Base-by-base conservation (phyloP, 2,797 vertebrate genomes). In the Argya squamiceps region DNA sequence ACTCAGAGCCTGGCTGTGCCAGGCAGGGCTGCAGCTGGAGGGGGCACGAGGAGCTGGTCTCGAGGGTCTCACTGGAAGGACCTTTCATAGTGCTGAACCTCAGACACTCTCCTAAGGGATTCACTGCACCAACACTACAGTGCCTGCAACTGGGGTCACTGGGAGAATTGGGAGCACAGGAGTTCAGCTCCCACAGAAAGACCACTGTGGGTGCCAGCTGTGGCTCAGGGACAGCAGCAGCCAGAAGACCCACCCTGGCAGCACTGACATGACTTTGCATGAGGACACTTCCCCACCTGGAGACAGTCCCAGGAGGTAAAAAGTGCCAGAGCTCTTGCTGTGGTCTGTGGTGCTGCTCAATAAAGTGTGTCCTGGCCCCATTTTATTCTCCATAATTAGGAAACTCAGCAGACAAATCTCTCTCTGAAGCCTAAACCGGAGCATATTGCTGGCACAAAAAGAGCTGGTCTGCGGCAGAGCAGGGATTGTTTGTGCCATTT, bases 351-450 rank as follows among this genome's bases (percentile, higher is more conserved):
- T 50, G 69, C 50, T 70, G 84, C 76, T 92, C 87, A 21, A 6
- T 65, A 53, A 56, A 27, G 19, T 24, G n/a, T 46, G 77, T 75
- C 78, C 92, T 87, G 53, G 69, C 70, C 65, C 52, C 64, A 3
- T 82, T 94, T 87, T 47, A 69, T 30, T 69, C 84, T 73, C 59
- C 37, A 39, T 73, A 88, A 92, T 93, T 70, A 76, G 84, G 81
- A 77, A 93, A 82, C 58, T 58, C 81, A 59, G 69, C 67, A 87
- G 86, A 76, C 15, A 1, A 56, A 49, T 74, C 0, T 0, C 63
- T 55, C 60, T 87, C 76, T 65, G 94, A 69, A 97, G 65, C 86
- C 80, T 50, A 30, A 83, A 76, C 22, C 41, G 1, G 89, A 81
- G 55, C 75, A 46, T 15, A 20, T 10, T 53, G 58, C 75, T 82